Evolutionary conservation across 2,797 vertebrate genomes (phyloP), one percentile per base, ranked within the genome.

Genomic region (Bothrops alternatus): DNA sequence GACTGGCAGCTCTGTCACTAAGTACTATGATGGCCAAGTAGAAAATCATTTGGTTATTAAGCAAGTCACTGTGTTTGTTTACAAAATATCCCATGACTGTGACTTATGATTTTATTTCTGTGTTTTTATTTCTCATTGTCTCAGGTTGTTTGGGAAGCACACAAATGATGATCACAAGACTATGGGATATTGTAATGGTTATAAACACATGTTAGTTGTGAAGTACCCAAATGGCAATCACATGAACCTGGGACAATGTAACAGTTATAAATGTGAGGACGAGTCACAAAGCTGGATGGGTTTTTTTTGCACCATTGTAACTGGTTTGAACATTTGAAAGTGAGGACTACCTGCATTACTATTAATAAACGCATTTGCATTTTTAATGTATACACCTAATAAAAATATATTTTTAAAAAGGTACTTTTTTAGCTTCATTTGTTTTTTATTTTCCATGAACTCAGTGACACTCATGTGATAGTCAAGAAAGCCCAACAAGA

Each of bases 301-400:
- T 37, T 58, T 16, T 58, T 58, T 58, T 58, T 18, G 4, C 57
- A 58, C 57, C 14, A 58, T 20, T 18, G 16, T 58, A 58, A 16
- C 57, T 53, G 50, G 50, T 58, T 58, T 16, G 14, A 57, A 57
- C 5, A 18, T 78, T 32, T 20, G 32, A 20, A 78, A 78, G 69
- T 37, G 32, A 78, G 32, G 8, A 16, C 65, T 73, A 78, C 18
- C 18, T 42, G 18, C 18, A 42, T 89, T 87, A 63, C 18, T 89
- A 47, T 88, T 96, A 86, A 32, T 14, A 58, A 91, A 87, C 37
- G 37, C 37, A 23, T 78, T 78, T 78, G 16, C 18, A 78, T 42
- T 37, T 42, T 42, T 78, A 78, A 78, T 42, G 10, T 20, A 7
- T 78, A 42, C 8, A 78, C 0, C 18, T 10, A 78, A 42, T 42